Conservation (phyloP, 2,113 vertebrate species). For the Oryzias woworae region DNA sequence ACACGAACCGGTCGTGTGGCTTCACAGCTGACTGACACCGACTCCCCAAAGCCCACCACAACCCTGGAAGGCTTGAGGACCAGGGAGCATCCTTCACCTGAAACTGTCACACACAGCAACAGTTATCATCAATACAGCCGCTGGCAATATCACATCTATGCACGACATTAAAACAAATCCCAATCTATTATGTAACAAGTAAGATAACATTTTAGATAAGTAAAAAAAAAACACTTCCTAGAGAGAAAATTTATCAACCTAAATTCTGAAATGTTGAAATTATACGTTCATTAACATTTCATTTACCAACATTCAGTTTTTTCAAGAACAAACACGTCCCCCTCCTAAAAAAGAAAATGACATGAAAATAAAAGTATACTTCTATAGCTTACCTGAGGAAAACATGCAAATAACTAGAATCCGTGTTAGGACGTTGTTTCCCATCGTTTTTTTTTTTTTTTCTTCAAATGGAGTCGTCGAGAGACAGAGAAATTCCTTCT, state of each 20-base stretch:
- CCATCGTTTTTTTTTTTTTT: slow-evolving; percentile 63
- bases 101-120: slow-evolving; percentile 51
- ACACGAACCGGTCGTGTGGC: slow-evolving; percentile 77
- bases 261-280: no score
- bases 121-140: slow-evolving; percentile 1
- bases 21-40: slow-evolving; percentile 76
- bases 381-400: slow-evolving; percentile 65
- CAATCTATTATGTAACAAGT: no score
- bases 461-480: slow-evolving; percentile 38
- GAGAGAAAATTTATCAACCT: no score
- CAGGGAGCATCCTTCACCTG: slow-evolving; percentile 77
- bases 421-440: slow-evolving; percentile 57
- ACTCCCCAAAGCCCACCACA: slow-evolving; percentile 78
- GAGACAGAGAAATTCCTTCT: slow-evolving; percentile 63
- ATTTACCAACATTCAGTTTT: not conserved
- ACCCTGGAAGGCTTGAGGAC: slow-evolving; percentile 76
- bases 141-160: not conserved
- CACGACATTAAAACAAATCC: not conserved
- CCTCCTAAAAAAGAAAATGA: not conserved
- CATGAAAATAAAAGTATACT: not conserved
- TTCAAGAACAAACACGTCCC: not conserved
- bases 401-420: slow-evolving; percentile 64
- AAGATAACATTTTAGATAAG: no score
- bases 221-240: no score
- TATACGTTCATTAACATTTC: not conserved